Conservation (phyloP, 2,888 invertebrate species). For the Pachycephus smyrnensis region DNA sequence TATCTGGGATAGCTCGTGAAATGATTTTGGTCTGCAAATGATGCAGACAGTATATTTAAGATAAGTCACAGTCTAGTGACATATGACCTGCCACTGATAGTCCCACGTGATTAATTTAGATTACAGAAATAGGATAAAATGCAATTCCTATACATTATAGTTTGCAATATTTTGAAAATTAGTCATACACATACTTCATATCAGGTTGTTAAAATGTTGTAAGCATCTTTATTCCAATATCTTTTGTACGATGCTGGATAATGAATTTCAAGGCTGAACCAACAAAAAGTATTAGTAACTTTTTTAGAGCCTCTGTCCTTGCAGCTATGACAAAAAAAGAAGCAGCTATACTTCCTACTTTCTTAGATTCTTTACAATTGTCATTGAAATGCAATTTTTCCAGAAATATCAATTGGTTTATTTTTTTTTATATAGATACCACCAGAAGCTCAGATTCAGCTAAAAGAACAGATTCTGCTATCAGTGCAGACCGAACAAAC, state of each 20-base stretch:
- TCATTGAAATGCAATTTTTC: neutral
- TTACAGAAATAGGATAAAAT: neutral
- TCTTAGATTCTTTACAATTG: neutral
- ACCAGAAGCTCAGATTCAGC: constrained; percentile 83
- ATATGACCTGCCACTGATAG: neutral
- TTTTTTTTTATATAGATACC: constrained; percentile 70
- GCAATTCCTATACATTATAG: neutral
- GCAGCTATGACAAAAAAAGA: neutral
- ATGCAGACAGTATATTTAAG: neutral
- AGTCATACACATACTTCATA: neutral
- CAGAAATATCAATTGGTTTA: neutral
- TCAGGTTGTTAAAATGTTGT: neutral
- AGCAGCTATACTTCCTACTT: neutral
- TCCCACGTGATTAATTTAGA: neutral
- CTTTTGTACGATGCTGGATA: neutral
- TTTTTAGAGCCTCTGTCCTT: neutral
- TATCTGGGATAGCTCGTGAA: neutral
- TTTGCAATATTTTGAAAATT: neutral
- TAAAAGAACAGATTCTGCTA: constrained; percentile 88
- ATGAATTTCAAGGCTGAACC: neutral
- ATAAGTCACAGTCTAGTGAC: constrained; percentile 5
- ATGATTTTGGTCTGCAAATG: neutral
- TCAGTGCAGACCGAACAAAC: constrained; percentile 87
- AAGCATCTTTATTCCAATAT: neutral
- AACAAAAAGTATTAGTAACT: neutral